Conservation (phyloP, 2,888 invertebrate species). For the Oscheius onirici region DNA sequence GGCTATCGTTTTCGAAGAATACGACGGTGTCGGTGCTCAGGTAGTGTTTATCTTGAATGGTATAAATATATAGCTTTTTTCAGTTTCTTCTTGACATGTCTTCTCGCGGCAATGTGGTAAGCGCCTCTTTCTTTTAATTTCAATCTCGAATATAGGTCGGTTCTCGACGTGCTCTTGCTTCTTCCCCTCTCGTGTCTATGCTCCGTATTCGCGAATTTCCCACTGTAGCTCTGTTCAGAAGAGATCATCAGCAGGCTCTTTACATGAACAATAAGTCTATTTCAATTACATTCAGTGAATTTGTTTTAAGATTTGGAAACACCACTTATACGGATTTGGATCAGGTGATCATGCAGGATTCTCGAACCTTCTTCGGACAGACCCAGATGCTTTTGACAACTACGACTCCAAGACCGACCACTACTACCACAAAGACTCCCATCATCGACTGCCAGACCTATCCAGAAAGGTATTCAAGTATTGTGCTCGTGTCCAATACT, state of each 20-base stretch:
- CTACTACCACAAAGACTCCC: constrained; percentile 55
- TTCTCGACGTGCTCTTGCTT: constrained; percentile 61
- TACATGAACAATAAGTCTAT: constrained; percentile 60
- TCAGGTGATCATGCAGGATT: constrained; percentile 42
- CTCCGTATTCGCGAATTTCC: constrained; percentile 61
- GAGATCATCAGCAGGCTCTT: constrained; percentile 69
- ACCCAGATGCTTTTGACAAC: constrained; percentile 38
- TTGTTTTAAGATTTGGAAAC: constrained; percentile 38
- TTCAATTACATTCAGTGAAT: neutral
- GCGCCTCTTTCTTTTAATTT: too few species aligned
- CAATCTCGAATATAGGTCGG: constrained; percentile 42
- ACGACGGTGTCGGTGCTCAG: constrained; percentile 60
- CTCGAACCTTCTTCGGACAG: constrained; percentile 32
- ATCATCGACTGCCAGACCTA: constrained; percentile 61
- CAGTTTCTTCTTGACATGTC: constrained; percentile 67
- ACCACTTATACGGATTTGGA: constrained; percentile 52
- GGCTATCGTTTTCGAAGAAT: constrained; percentile 68
- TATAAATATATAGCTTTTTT: neutral
- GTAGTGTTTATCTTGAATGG: constrained; percentile 38
- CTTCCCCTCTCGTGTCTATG: constrained; percentile 65
- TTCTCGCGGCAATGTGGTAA: constrained; percentile 45
- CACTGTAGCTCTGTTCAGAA: constrained; percentile 67
- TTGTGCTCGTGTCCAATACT: neutral
- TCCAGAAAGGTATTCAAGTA: constrained; percentile 54
- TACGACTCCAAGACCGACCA: constrained; percentile 51